Base-by-base conservation (phyloP, 2,888 invertebrate genomes). In the Icerya purchasi region DNA sequence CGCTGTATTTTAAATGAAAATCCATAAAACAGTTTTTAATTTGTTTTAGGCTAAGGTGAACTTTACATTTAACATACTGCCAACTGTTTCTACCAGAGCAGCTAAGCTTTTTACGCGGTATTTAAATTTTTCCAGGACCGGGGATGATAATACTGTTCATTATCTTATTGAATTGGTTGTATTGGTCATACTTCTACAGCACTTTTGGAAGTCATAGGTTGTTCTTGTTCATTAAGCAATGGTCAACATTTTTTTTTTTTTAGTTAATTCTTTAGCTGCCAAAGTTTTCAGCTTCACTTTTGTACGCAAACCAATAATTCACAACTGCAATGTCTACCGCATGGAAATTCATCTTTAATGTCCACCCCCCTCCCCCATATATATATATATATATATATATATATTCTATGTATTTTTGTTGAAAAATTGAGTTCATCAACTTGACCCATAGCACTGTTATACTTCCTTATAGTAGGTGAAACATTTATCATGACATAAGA, bases 381-480 rank as follows among this genome's bases (percentile, higher is more conserved):
- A n/a, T n/a, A n/a, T n/a, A n/a, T n/a, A n/a, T 25, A 3, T 18
- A 61, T 62, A 21, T 49, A 59, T 24, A 62, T 54, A 49, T 59
- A 60, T 20, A 62, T 62, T 24, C 57, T 51, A 58, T 63, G 63
- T 8, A 51, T 54, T 10, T 53, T 22, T 8, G 14, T 36, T 36
- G 14, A 36, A 36, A 36, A 36, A 14, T 36, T 36, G 5, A 36
- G 14, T 14, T 24, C 54, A 60, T 62, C 61, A 21, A 63, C 61
- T 19, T 57, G 62, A 10, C 64, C 64, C 63, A 64, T 63, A 36
- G 50, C 50, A 22, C 49, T 22, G 53, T 64, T 63, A 36, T n/a
- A n/a, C 3, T 52, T 25, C 24, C 22, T 25, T 2, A 62, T 57
- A 10, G 61, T 56, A 36, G 53, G 21, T 22, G 63, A 61, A 50